A percentile compares a stretch with the other conserved stretches of the same genome.
Conservation (phyloP, 2,797 vertebrate species). For the Tamandua tetradactyla region DNA sequence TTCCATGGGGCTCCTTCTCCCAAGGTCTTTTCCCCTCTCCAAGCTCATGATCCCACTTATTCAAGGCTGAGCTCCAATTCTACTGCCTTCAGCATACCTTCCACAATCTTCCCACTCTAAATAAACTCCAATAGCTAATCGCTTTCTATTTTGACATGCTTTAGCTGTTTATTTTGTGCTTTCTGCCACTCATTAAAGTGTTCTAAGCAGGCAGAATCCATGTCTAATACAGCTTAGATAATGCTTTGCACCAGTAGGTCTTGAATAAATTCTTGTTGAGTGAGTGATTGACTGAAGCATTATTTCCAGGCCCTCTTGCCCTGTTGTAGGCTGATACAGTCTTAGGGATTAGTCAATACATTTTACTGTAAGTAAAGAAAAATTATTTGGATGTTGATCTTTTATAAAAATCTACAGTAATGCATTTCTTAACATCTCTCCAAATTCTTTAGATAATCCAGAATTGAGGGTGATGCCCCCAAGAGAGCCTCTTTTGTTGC, state of each 20-base stretch:
- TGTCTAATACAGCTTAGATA: too few relatives aligned
- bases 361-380: slow-evolving; percentile 13
- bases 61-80: neutral
- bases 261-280: neutral
- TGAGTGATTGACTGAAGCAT: neutral
- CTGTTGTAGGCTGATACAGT: neutral
- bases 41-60: neutral
- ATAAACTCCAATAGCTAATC: neutral
- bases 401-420: neutral
- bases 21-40: neutral
- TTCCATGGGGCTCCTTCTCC: neutral
- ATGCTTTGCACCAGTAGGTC: neutral
- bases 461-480: too few relatives aligned
- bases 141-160: neutral
- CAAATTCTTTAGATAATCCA: neutral
- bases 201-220: neutral
- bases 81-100: too few relatives aligned
- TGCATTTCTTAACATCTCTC: neutral
- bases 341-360: neutral
- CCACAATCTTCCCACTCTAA: neutral
- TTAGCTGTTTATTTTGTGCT: neutral
- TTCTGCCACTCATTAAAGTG: neutral
- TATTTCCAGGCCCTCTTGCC: neutral
- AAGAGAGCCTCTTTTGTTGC: too few relatives aligned
- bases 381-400: neutral